Evolutionary conservation across 1,140 invertebrate species (phyloP).

Genomic region (Drosophila neocordata): DNA sequence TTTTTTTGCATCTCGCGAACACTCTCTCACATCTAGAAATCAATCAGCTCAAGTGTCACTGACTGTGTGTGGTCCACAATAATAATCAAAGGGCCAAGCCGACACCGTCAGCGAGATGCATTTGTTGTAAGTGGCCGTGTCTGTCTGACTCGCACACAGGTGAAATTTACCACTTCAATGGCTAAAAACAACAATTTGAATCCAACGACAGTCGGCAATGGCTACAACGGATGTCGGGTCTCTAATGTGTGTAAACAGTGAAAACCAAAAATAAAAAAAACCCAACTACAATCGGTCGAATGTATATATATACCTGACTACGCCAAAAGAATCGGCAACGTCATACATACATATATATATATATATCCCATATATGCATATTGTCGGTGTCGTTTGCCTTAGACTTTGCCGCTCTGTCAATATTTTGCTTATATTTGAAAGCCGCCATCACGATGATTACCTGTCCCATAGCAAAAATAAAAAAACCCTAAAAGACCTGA

Average conservation of each 20-base stretch:
- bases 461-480: constrained; percentile 62
- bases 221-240: constrained; percentile 70
- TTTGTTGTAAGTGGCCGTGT: constrained; percentile 79
- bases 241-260: constrained; percentile 73
- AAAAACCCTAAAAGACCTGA: constrained; percentile 33
- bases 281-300: constrained; percentile 17
- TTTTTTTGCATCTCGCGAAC: constrained; percentile 72
- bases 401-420: constrained; percentile 77
- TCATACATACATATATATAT: constrained; percentile 53
- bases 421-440: constrained; percentile 76
- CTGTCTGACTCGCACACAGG: constrained; percentile 73
- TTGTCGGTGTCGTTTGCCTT: constrained; percentile 68
- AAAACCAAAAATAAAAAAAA: constrained; percentile 28
- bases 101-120: constrained; percentile 61
- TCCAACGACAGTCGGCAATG: constrained; percentile 70
- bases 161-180: constrained; percentile 80
- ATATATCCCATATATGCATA: constrained; percentile 48
- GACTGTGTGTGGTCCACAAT: constrained; percentile 69
- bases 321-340: constrained; percentile 67
- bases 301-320: constrained; percentile 26
- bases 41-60: constrained; percentile 77
- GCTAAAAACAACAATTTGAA: constrained; percentile 79
- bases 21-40: constrained; percentile 59
- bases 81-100: constrained; percentile 65
- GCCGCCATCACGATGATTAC: constrained; percentile 59